These are phyloP conservation scores for Balaeniceps rex DNA, from an alignment of 2,113 vertebrate genomes.

Conservation along the genomic window DNA sequence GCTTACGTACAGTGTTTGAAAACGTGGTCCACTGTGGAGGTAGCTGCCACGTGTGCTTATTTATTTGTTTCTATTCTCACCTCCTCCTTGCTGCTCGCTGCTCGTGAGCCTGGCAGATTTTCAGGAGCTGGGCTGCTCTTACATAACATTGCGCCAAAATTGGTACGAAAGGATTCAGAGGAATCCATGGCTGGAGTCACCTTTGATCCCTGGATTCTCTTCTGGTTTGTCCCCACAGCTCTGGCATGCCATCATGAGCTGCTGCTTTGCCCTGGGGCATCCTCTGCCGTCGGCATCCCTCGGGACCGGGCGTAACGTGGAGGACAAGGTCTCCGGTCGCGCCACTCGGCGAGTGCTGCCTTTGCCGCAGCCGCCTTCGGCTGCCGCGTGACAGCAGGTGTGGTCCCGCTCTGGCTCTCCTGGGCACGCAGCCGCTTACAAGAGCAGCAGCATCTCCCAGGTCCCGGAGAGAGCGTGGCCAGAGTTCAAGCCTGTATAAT, in stretches of 20 bases:
- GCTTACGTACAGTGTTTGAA: background rate
- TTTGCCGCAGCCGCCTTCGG: background rate
- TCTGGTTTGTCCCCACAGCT: background rate
- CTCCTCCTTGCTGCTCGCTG: background rate
- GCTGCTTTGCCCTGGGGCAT: background rate
- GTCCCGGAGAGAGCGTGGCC: background rate
- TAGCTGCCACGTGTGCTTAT: background rate
- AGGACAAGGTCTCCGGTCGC: background rate
- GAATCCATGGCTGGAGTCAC: background rate
- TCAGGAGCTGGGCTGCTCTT: slow-evolving; percentile 10
- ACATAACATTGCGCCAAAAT: background rate
- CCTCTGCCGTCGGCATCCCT: background rate
- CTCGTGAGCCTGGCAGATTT: background rate
- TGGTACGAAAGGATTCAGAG: fast-evolving
- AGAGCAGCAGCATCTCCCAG: background rate
- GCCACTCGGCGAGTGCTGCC: fast-evolving
- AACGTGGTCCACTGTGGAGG: background rate
- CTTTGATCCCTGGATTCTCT: background rate
- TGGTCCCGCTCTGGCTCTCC: background rate
- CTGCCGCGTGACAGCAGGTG: background rate
- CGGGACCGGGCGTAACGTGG: fast-evolving
- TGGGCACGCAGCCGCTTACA: fast-evolving
- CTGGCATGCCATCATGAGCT: background rate
- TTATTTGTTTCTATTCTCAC: slow-evolving; percentile 50
- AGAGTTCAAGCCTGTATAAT: slow-evolving; percentile 13